Conservation (phyloP, 2,797 vertebrate species). For the Luscinia luscinia region DNA sequence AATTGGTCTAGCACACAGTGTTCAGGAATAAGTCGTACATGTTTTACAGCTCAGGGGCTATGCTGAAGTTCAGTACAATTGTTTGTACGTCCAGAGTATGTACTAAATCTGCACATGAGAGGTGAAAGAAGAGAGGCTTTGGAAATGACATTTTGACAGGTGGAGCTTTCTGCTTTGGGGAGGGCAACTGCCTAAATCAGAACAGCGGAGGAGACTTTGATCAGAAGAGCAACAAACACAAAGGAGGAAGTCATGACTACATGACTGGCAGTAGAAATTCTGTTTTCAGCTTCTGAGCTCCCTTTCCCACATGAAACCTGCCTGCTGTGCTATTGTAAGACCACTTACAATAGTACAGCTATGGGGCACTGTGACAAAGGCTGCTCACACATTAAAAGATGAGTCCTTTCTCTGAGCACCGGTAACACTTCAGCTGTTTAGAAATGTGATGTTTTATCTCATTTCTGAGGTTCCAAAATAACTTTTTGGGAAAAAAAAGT, state of each 20-base stretch:
- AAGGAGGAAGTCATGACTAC: neutral
- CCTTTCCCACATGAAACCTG: neutral
- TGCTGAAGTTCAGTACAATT: neutral
- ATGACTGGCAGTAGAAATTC: neutral
- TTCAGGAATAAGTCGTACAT: neutral
- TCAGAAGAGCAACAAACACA: neutral
- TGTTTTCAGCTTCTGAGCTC: neutral
- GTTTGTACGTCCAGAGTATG: accelerated
- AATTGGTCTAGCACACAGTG: neutral
- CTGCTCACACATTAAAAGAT: neutral
- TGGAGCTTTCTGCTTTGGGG: neutral
- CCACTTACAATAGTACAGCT: neutral
- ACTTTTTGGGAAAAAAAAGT: neutral
- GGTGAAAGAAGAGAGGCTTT: neutral
- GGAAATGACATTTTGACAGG: neutral
- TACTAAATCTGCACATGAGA: neutral
- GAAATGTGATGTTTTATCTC: neutral
- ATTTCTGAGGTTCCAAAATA: neutral
- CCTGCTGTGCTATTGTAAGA: neutral
- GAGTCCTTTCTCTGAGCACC: neutral
- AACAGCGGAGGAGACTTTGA: neutral
- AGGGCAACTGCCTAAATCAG: neutral
- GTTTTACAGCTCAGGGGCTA: neutral
- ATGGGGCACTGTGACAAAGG: neutral
- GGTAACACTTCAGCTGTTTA: neutral